phyloP scores from a whole-genome alignment of 2,797 vertebrate genomes.

The Heteromormyrus szaboi region DNA sequence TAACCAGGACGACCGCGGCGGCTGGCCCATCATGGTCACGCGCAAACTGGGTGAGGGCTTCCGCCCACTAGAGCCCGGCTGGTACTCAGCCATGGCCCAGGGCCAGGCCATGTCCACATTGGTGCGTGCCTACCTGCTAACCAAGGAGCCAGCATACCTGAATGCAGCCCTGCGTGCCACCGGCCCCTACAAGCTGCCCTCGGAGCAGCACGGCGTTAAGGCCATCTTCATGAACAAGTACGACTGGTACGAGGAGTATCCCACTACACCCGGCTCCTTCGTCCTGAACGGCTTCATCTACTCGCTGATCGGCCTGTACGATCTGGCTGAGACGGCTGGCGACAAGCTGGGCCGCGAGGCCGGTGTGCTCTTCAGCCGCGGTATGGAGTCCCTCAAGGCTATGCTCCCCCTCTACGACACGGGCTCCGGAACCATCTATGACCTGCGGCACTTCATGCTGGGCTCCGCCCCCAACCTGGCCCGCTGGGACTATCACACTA shows the following conservation, averaged over 20 bases:
- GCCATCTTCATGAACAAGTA: slow-evolving; percentile 89
- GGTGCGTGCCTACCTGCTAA: slow-evolving; percentile 88
- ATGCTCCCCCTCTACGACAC: slow-evolving; percentile 96
- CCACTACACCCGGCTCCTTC: slow-evolving; percentile 92
- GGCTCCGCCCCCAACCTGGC: slow-evolving; percentile 91
- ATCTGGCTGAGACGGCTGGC: slow-evolving; percentile 84
- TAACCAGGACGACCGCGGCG: slow-evolving; percentile 92
- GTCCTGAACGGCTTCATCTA: slow-evolving; percentile 98
- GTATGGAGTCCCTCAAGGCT: slow-evolving; percentile 90
- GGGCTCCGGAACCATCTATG: slow-evolving; percentile 93
- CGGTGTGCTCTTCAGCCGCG: slow-evolving; percentile 71
- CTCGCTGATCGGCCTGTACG: slow-evolving; percentile 86
- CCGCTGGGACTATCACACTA: slow-evolving; percentile 98
- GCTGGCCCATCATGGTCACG: slow-evolving; percentile 97
- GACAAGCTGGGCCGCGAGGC: slow-evolving; percentile 81
- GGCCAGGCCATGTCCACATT: slow-evolving; percentile 95
- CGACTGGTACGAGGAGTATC: slow-evolving; percentile 98
- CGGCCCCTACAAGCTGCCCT: slow-evolving; percentile 79
- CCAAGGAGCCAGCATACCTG: slow-evolving; percentile 80
- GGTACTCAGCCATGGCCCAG: slow-evolving; percentile 99
- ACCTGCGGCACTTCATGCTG: slow-evolving; percentile 91
- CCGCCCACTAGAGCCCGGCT: slow-evolving; percentile 84
- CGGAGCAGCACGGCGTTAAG: slow-evolving; percentile 87
- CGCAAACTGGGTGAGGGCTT: slow-evolving; percentile 94
- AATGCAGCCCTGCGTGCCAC: slow-evolving; percentile 78